A percentile compares a stretch with the other conserved stretches of the same genome.
These are phyloP conservation scores for Catharus ustulatus DNA, from an alignment of 2,797 vertebrate genomes.

Conservation along the genomic window DNA sequence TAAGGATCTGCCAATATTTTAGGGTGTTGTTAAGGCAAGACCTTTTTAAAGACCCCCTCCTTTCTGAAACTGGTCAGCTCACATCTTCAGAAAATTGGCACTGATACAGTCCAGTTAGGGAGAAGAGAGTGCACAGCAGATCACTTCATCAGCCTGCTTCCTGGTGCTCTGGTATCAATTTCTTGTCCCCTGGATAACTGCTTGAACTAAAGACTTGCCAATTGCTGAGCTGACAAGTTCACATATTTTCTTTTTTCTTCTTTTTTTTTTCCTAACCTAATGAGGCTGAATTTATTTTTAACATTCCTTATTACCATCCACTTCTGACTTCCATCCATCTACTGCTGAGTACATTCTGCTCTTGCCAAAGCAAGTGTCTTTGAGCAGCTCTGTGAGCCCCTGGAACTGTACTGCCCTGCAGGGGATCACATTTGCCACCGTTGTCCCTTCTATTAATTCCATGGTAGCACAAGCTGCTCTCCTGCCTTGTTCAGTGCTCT, in stretches of 20 bases:
- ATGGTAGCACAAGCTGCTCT: background rate
- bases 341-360: conserved; percentile 26
- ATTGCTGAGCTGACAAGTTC: conserved; percentile 8
- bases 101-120: background rate
- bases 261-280: conserved; percentile 1
- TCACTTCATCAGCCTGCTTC: background rate
- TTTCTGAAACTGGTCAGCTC: background rate
- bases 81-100: background rate
- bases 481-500: background rate
- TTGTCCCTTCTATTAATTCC: conserved; percentile 19
- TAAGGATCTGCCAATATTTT: background rate
- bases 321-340: conserved; percentile 37
- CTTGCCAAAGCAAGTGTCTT: conserved; percentile 34
- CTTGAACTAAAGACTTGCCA: background rate
- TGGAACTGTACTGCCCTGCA: background rate
- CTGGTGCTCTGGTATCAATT: background rate
- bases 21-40: background rate
- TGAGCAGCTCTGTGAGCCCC: background rate
- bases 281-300: conserved; percentile 61
- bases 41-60: background rate
- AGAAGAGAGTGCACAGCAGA: background rate
- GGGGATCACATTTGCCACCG: background rate
- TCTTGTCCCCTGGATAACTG: background rate
- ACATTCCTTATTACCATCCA: background rate
- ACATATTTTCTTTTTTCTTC: background rate